Conservation (phyloP, 2,797 vertebrate species). For the Spinus pinus region DNA sequence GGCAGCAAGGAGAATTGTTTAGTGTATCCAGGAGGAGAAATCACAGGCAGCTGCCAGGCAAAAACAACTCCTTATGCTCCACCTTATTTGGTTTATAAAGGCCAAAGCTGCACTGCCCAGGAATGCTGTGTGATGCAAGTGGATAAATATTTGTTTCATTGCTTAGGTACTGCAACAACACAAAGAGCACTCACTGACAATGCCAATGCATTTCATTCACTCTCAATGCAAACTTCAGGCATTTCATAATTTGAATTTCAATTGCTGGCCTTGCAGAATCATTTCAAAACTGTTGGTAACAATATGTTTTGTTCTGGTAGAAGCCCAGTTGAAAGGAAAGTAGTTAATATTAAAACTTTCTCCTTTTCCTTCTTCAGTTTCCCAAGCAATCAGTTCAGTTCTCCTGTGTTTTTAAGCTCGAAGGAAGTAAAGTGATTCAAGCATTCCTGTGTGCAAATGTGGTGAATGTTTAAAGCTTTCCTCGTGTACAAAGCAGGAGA, state of each 20-base stretch:
- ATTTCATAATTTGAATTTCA: not conserved
- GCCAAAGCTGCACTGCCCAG: conserved; percentile 4
- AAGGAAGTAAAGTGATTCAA: not conserved
- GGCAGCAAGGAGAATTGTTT: not conserved
- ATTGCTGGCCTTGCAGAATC: not conserved
- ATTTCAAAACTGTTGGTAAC: not conserved
- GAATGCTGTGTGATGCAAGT: not conserved
- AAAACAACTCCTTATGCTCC: not conserved
- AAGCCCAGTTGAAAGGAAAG: not conserved
- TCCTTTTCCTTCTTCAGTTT: not conserved
- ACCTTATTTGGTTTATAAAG: conserved; percentile 12
- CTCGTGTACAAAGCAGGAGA: not conserved
- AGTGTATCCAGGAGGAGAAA: not conserved
- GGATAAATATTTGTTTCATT: conserved; percentile 60
- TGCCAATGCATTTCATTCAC: not conserved
- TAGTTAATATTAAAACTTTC: not conserved
- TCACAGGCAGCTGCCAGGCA: not conserved
- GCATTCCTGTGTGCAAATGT: not conserved
- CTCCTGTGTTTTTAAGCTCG: not conserved
- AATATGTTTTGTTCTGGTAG: not conserved
- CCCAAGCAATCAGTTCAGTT: not conserved
- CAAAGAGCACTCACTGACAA: not conserved
- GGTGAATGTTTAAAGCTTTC: not conserved
- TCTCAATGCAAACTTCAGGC: not conserved
- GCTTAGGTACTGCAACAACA: conserved; percentile 47